Evolutionary conservation across 2,113 vertebrate species (phyloP), one percentile per base, ranked within the genome.

Genomic region (Lota lota): DNA sequence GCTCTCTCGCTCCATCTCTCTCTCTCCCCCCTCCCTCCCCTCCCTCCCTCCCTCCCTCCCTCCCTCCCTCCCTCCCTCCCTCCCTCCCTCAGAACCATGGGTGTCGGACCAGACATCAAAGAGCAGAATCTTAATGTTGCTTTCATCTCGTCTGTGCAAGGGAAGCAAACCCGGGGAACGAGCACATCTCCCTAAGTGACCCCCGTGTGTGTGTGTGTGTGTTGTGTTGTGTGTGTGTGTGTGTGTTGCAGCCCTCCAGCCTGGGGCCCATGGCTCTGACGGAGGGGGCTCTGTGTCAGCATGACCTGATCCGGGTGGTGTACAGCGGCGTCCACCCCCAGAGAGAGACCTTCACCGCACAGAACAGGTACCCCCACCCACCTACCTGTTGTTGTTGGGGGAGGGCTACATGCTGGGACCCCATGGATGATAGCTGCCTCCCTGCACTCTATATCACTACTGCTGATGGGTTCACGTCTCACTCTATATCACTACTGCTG

Each of bases 261-360:
- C 92, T 99, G 82, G 97, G 97, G 72, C 96, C 97, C 74, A 98
- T 98, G 94, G 97, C 95, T 75, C 87, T 99, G 90, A 98, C 97
- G 1, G 97, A 99, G 87, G 96, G 96, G 69, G 97, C 97, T 0
- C 90, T 99, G 3, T 95, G 95, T 91, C 97, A 98, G 68, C 97
- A 98, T 69, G 97, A 97, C 85, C 94, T 98, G 82, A 95, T 97
- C 91, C 88, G 93, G 78, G 97, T 99, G 79, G 95, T 98, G 82
- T 99, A 98, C 89, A 97, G 96, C 61, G 96, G 97, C 79, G 93
- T 98, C 83, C 97, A 98, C 87, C 95, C 95, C 75, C 97, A 99
- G 81, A 94, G 97, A 87, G 97, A 99, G 92, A 98, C 96, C 40
- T 98, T 99, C 89, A 99, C 97, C 54, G 97, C 97, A 24, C 97